Evolutionary conservation across 2,797 vertebrate genomes (phyloP).

Genomic region (Gadopsis marmoratus): DNA sequence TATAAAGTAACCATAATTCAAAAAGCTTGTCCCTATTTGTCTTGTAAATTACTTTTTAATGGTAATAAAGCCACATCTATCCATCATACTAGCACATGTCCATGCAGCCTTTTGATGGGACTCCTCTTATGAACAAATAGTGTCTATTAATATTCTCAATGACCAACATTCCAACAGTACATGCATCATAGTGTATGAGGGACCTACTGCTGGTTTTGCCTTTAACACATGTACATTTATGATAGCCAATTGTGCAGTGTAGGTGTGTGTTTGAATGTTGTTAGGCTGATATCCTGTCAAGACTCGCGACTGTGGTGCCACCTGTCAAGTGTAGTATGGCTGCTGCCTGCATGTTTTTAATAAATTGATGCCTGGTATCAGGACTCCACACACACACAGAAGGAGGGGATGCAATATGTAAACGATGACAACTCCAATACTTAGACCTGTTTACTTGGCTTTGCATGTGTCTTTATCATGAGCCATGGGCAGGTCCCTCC

Average conservation of each 20-base stretch:
- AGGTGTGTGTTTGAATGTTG: slow-evolving; percentile 21
- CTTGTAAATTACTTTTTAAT: slow-evolving; percentile 84
- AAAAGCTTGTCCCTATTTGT: slow-evolving; percentile 75
- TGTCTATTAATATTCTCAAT: slow-evolving; percentile 79
- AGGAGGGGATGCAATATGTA: slow-evolving; percentile 10
- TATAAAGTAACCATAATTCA: slow-evolving; percentile 74
- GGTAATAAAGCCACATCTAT: slow-evolving; percentile 77
- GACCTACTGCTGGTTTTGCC: slow-evolving; percentile 17
- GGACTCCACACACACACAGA: slow-evolving; percentile 22
- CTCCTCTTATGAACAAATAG: slow-evolving; percentile 76
- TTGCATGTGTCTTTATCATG: slow-evolving; percentile 38
- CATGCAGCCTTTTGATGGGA: slow-evolving; percentile 67
- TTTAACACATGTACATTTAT: slow-evolving; percentile 44
- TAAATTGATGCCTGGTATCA: slow-evolving; percentile 41
- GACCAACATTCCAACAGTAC: slow-evolving; percentile 57
- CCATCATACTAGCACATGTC: slow-evolving; percentile 74
- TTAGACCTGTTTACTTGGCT: slow-evolving; percentile 54
- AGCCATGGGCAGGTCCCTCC: slow-evolving; percentile 25
- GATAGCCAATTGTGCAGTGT: slow-evolving; percentile 18
- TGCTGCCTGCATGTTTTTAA: slow-evolving; percentile 17
- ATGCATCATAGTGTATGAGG: slow-evolving; percentile 62
- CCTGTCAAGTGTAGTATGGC: slow-evolving; percentile 55
- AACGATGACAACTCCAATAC: slow-evolving; percentile 19
- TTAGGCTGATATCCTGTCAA: slow-evolving; percentile 22
- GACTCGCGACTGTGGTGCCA: slow-evolving; percentile 54